Percentiles rank a stretch among this genome's conserved stretches.
Evolutionary conservation across 2,888 invertebrate species (phyloP).

Genomic region (Anarsia innoxiella): DNA sequence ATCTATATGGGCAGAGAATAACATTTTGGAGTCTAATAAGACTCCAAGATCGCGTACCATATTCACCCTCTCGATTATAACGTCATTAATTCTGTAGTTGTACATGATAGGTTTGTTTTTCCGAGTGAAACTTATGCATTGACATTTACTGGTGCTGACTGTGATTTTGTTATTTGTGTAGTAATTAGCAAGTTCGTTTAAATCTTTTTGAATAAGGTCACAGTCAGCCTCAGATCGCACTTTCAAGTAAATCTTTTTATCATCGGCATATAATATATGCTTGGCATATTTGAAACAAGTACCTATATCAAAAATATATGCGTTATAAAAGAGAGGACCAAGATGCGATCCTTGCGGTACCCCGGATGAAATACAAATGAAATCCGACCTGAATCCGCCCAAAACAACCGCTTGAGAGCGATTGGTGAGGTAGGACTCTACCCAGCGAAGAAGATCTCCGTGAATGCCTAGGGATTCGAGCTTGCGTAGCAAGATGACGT

Average conservation of each 20-base stretch:
- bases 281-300: not conserved
- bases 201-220: not conserved
- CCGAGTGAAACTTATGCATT: not conserved
- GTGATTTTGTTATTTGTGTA: not conserved
- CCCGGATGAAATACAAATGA: not conserved
- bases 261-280: not conserved
- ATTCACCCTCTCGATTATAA: slow-evolving; percentile 1
- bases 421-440: not conserved
- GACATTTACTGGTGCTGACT: not conserved
- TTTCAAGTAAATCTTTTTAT: not conserved
- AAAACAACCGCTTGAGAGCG: slow-evolving; percentile 1
- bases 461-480: not conserved
- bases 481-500: not conserved
- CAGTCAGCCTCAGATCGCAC: not conserved
- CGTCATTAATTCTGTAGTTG: not conserved
- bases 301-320: not conserved
- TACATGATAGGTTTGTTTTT: not conserved
- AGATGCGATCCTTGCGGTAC: not conserved
- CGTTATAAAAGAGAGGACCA: not conserved
- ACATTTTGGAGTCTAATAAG: not conserved
- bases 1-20: not conserved
- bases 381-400: not conserved
- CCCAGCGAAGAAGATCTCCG: slow-evolving; percentile 1
- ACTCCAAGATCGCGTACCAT: slow-evolving; percentile 1
- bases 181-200: not conserved